A percentile compares a stretch with the other conserved stretches of the same genome.
phyloP scores from a whole-genome alignment of 35 echinoderm and acorn worm genomes.

The Amphiura filiformis region DNA sequence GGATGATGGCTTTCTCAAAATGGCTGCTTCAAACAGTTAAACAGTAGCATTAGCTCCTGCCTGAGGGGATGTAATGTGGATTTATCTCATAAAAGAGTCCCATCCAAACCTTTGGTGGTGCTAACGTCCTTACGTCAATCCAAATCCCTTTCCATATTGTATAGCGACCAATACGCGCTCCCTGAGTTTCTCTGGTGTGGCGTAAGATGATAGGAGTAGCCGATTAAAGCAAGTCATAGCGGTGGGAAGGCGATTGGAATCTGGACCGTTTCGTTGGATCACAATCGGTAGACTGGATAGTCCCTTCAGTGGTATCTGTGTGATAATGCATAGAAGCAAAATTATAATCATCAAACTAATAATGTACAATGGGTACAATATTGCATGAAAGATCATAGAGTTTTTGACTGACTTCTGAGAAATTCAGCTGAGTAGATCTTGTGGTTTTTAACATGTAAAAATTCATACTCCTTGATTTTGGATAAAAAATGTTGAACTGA shows the following conservation, averaged over 20 bases:
- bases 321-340: not conserved
- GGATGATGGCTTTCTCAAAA: too few species aligned
- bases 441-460: too few species aligned
- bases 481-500: too few species aligned
- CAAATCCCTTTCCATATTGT: conserved; percentile 91
- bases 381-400: not conserved
- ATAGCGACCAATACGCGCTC: conserved; percentile 73
- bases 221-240: conserved; percentile 99
- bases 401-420: not conserved
- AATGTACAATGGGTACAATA: not conserved
- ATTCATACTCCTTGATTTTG: too few species aligned
- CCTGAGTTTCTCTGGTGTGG: conserved; percentile 39
- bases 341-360: not conserved
- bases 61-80: too few species aligned
- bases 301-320: conserved; percentile 85
- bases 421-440: not conserved
- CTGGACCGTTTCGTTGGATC: conserved; percentile 85
- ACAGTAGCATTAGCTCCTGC: too few species aligned
- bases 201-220: conserved; percentile 80
- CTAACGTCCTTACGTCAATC: conserved; percentile 74
- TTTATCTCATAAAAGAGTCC: too few species aligned
- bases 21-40: too few species aligned
- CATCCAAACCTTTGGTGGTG: too few species aligned
- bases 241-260: conserved; percentile 87
- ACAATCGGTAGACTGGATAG: conserved; percentile 90